A percentile compares a stretch with the other conserved stretches of the same genome.
Conservation (phyloP, 2,113 vertebrate genomes). For the Uria lomvia region DNA sequence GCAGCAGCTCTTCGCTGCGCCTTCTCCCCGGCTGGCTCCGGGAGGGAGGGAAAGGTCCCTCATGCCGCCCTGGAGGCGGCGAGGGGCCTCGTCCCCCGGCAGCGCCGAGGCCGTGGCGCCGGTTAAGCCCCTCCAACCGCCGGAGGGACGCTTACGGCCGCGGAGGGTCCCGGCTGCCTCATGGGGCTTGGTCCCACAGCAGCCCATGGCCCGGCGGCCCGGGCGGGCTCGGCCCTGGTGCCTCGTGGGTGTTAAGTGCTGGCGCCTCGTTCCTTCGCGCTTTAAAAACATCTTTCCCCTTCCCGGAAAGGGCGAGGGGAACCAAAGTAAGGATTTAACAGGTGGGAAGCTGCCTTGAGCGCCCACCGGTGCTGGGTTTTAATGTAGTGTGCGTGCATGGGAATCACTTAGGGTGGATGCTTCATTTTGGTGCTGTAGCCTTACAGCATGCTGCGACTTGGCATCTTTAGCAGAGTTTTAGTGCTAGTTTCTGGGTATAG, state of each 20-base stretch:
- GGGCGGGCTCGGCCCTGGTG: background rate
- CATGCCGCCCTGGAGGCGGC: background rate
- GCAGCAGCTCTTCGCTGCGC: background rate
- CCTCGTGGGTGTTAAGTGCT: background rate
- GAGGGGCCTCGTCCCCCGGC: background rate
- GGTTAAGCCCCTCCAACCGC: background rate
- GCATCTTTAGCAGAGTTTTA: background rate
- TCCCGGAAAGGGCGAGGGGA: background rate
- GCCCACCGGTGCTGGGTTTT: background rate
- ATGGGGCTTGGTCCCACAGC: background rate
- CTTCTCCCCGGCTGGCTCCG: background rate
- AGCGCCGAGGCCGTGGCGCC: background rate
- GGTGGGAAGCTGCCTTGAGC: background rate
- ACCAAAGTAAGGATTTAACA: accelerated
- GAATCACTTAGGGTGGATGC: accelerated
- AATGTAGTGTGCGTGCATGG: accelerated
- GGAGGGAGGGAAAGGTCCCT: too few relatives aligned
- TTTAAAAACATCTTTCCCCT: accelerated
- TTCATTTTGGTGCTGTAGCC: background rate
- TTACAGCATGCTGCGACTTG: accelerated
- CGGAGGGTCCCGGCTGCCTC: background rate
- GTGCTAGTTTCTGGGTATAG: background rate
- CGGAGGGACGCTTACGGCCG: background rate
- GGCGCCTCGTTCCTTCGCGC: accelerated
- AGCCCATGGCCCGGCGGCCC: background rate